phyloP scores from a whole-genome alignment of 2,888 invertebrate genomes.

The Chrysolina americana region DNA sequence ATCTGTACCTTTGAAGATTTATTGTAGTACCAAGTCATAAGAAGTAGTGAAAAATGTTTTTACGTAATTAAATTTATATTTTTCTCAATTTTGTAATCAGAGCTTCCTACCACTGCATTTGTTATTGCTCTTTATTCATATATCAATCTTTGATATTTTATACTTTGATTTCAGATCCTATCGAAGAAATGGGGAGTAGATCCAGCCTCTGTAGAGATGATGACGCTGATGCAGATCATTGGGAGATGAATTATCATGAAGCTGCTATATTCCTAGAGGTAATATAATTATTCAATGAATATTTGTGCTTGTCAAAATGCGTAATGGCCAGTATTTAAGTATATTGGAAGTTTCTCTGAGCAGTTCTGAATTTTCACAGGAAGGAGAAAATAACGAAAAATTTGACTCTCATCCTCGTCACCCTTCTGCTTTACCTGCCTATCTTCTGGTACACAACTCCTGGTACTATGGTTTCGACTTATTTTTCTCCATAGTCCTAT shows the following conservation, averaged over 20 bases:
- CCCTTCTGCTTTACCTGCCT: constrained; percentile 87
- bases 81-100: neutral
- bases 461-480: constrained; percentile 90
- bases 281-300: too few relatives aligned
- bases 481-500: constrained; percentile 80
- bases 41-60: constrained; percentile 31
- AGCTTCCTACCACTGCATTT: too few relatives aligned
- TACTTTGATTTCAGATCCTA: constrained; percentile 62
- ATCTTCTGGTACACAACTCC: constrained; percentile 87
- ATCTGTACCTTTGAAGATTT: constrained; percentile 3
- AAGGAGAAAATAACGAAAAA: constrained; percentile 92
- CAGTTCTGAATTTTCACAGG: constrained; percentile 71
- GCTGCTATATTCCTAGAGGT: constrained; percentile 91
- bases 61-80: constrained; percentile 30
- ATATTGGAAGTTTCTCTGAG: neutral
- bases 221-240: constrained; percentile 75
- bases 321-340: neutral
- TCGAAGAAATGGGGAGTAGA: constrained; percentile 77
- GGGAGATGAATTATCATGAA: constrained; percentile 93
- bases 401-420: constrained; percentile 90
- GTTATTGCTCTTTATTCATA: too few relatives aligned
- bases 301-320: too few relatives aligned
- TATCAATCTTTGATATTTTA: neutral
- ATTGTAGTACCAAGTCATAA: constrained; percentile 1
- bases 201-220: constrained; percentile 74